Conservation (phyloP, 2,797 vertebrate genomes). For the Rhabdomys pumilio region DNA sequence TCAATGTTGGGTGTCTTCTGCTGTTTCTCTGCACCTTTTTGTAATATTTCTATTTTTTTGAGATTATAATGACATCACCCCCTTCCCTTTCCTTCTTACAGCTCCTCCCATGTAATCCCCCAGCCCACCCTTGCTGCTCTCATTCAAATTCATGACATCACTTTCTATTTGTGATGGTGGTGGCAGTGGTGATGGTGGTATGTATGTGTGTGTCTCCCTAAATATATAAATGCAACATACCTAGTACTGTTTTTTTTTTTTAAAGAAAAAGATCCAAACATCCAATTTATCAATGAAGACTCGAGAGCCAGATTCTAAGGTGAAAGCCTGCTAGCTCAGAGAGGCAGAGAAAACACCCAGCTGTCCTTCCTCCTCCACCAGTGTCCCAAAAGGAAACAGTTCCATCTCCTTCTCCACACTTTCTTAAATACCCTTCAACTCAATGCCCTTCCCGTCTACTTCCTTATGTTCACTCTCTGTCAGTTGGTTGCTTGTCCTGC, state of each 20-base stretch:
- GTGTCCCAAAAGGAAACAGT: neutral
- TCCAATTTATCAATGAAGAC: neutral
- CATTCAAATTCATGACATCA: neutral
- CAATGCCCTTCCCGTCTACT: neutral
- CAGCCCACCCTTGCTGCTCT: neutral
- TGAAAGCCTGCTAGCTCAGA: neutral
- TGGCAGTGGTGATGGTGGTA: neutral
- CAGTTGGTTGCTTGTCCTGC: neutral
- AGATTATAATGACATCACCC: neutral
- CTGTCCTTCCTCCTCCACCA: neutral
- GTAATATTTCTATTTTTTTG: neutral
- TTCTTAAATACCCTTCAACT: neutral
- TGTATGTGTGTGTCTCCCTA: neutral
- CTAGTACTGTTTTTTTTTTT: neutral
- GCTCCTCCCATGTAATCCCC: neutral
- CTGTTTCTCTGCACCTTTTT: neutral
- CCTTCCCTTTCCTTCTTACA: neutral
- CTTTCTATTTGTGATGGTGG: neutral
- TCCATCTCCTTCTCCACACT: neutral
- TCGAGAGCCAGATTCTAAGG: neutral
- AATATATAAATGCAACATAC: neutral
- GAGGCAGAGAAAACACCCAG: neutral
- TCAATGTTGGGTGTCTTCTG: neutral
- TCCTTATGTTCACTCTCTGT: neutral
- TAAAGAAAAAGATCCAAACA: neutral